These are phyloP conservation scores for Neodiprion virginianus DNA, from an alignment of 1,140 invertebrate genomes.

Conservation along the genomic window DNA sequence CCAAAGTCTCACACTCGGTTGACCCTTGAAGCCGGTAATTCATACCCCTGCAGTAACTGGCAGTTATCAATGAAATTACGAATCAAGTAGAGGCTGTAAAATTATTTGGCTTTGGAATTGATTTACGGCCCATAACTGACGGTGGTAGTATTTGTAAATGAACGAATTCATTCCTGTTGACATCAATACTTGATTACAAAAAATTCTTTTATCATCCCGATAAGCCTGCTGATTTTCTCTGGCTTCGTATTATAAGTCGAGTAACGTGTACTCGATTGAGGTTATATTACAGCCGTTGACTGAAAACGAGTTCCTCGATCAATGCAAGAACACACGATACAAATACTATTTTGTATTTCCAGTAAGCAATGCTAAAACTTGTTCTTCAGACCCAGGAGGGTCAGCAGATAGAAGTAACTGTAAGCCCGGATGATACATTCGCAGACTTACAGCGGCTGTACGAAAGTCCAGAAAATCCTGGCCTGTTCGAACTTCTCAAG, in stretches of 20 bases:
- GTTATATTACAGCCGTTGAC: too few relatives aligned
- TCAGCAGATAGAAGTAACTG: constrained; percentile 21
- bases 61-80: too few relatives aligned
- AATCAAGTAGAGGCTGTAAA: not conserved
- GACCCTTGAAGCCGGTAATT: not conserved
- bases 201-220: too few relatives aligned
- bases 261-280: too few relatives aligned
- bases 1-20: not conserved
- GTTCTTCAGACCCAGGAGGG: constrained; percentile 23
- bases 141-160: too few relatives aligned
- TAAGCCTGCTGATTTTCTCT: too few relatives aligned
- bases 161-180: too few relatives aligned
- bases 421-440: constrained; percentile 38
- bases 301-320: too few relatives aligned
- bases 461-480: constrained; percentile 27
- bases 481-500: constrained; percentile 33
- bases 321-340: too few relatives aligned
- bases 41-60: not conserved
- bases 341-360: not conserved
- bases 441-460: constrained; percentile 34
- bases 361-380: constrained; percentile 17
- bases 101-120: not conserved
- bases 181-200: too few relatives aligned
- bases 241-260: too few relatives aligned
- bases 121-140: not conserved